Evolutionary conservation across 2,888 invertebrate species (phyloP), one percentile per base, ranked within the genome.

Genomic region (Sarcophaga caerulescens): DNA sequence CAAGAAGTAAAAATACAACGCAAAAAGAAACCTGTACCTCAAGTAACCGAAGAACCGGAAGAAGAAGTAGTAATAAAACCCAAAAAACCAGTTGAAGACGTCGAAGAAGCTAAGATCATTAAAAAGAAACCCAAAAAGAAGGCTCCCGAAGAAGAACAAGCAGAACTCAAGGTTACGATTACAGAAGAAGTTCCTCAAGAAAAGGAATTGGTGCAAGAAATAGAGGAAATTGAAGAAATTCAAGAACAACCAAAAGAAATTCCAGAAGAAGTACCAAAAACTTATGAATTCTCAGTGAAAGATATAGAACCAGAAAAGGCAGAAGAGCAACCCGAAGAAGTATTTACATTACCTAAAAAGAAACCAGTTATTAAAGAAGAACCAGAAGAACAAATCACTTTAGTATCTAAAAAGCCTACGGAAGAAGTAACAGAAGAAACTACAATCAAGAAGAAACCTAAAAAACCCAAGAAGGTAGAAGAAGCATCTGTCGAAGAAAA

Each of bases 41-140:
- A 91, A 44, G 89, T 90, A 66, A 88, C 89, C 10, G 92, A 92
- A 88, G 92, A 92, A 47, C 91, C 91, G 11, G 92, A 91, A 62
- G 92, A 89, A 11, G 90, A 92, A 73, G 90, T 92, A 17, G 88
- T 89, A 44, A 83, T 92, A 3, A 89, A 89, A 21, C 85, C 89
- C 10, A 80, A 83, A 35, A 82, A 87, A 76, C 88, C 89, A 19
- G 88, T 90, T 3, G 90, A 92, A 84, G 90, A 92, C 84, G 89
- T 91, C 2, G 91, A 90, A 70, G 90, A 91, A 47, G 89, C 91
- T 47, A 90, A 90, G 77, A 90, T 87, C 17, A 85, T 91, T 77
- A 90, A 89, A 70, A 92, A 91, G 88, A 91, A 90, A 87, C 35
- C 89, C 0, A 91, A 90, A 84, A 90, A 90, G 4, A 85, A 84